Evolutionary conservation across 2,113 vertebrate genomes (phyloP).

Genomic region (Leucoraja erinaceus): DNA sequence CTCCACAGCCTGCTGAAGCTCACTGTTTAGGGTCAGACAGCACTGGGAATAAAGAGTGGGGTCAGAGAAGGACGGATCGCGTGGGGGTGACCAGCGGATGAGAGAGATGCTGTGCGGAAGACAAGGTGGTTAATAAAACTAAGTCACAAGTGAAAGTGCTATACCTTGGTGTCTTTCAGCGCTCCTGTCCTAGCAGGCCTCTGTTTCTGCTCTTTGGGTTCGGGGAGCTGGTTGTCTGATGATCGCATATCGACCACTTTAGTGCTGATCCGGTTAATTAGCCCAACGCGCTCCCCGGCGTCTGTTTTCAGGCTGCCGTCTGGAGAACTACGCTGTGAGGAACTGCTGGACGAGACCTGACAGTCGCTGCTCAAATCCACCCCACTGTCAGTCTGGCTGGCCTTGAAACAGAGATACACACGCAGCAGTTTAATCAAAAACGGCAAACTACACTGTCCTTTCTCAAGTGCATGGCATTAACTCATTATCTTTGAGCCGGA

Average conservation of each 20-base stretch:
- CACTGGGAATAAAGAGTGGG: background rate
- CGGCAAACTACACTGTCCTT: background rate
- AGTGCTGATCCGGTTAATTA: constrained; percentile 18
- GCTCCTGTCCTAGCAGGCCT: constrained; percentile 35
- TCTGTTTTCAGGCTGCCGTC: constrained; percentile 55
- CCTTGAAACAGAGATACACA: constrained; percentile 47
- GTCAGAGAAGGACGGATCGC: too few species aligned
- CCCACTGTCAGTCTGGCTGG: constrained; percentile 63
- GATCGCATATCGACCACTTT: constrained; percentile 25
- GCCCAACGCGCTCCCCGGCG: constrained; percentile 45
- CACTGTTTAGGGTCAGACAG: background rate
- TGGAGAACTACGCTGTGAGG: constrained; percentile 61
- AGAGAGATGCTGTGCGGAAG: background rate
- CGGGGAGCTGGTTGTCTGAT: constrained; percentile 43
- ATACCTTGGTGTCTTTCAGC: constrained; percentile 33
- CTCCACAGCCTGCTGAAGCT: constrained; percentile 11
- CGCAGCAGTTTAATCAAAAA: constrained; percentile 26
- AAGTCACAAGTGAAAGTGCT: background rate
- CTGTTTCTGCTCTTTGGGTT: constrained; percentile 49
- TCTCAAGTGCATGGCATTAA: background rate
- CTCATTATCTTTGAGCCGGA: background rate
- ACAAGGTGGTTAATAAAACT: background rate
- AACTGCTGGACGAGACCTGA: constrained; percentile 59
- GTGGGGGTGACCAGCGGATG: background rate
- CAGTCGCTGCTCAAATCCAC: constrained; percentile 63